Evolutionary conservation across 2,113 vertebrate species (phyloP).

Genomic region (Amphiprion ocellaris): DNA sequence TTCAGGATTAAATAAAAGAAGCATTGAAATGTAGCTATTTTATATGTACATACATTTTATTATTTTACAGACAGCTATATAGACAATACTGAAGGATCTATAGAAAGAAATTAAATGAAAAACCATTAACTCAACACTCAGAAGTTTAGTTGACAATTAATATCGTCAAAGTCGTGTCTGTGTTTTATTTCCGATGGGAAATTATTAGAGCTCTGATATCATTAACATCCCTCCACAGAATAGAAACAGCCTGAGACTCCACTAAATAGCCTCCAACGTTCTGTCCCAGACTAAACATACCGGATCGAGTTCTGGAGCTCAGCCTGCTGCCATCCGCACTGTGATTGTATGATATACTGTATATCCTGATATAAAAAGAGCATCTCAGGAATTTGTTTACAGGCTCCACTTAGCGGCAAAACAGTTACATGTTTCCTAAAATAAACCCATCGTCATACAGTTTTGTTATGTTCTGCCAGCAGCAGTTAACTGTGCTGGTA

Average conservation of each 20-base stretch:
- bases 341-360: conserved; percentile 16
- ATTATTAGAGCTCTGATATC: too few species aligned
- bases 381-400: conserved; percentile 35
- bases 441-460: conserved; percentile 36
- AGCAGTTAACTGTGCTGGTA: conserved; percentile 45
- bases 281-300: not conserved
- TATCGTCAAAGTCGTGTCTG: too few species aligned
- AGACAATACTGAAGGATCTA: too few species aligned
- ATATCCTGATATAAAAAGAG: conserved; percentile 14
- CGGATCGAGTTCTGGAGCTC: conserved; percentile 14
- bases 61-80: too few species aligned
- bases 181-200: too few species aligned
- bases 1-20: too few species aligned
- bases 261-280: not conserved
- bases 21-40: too few species aligned
- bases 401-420: conserved; percentile 34
- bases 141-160: too few species aligned
- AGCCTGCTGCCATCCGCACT: not conserved
- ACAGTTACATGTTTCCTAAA: conserved; percentile 45
- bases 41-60: too few species aligned
- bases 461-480: conserved; percentile 42
- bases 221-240: not conserved
- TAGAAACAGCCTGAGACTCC: not conserved
- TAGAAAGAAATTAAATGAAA: too few species aligned
- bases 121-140: too few species aligned